Percentiles rank a stretch among this genome's conserved stretches.
phyloP scores from a whole-genome alignment of 2,888 invertebrate genomes.

The Pemphredon lugubris region DNA sequence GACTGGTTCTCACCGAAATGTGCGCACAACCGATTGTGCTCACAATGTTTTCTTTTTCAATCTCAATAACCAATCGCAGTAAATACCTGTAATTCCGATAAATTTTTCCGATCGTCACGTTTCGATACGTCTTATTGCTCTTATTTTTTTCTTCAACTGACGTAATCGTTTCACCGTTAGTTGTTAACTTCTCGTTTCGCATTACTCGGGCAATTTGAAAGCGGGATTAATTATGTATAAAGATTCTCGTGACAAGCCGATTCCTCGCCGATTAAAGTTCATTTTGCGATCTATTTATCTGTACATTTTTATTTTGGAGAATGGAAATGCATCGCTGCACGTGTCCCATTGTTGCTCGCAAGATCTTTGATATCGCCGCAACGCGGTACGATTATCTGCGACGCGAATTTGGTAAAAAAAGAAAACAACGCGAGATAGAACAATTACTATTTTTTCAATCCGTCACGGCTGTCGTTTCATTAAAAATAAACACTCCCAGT shows the following conservation, averaged over 20 bases:
- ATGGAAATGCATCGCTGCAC: neutral
- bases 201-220: conserved; percentile 24
- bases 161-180: neutral
- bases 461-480: no score
- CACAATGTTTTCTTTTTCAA: neutral
- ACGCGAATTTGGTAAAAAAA: no score
- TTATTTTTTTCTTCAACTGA: conserved; percentile 7
- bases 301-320: no score
- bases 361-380: no score
- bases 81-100: neutral
- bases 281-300: neutral
- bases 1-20: conserved; percentile 3
- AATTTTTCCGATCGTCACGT: neutral
- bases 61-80: neutral
- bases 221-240: conserved; percentile 30
- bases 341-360: no score
- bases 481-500: no score
- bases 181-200: conserved; percentile 3
- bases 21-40: neutral
- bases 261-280: neutral
- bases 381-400: no score
- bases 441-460: no score
- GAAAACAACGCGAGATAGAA: no score
- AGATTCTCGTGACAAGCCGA: neutral
- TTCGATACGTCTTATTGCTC: neutral